Evolutionary conservation across 2,888 invertebrate species (phyloP), one percentile per base, ranked within the genome.

Genomic region (Xanthia togata): DNA sequence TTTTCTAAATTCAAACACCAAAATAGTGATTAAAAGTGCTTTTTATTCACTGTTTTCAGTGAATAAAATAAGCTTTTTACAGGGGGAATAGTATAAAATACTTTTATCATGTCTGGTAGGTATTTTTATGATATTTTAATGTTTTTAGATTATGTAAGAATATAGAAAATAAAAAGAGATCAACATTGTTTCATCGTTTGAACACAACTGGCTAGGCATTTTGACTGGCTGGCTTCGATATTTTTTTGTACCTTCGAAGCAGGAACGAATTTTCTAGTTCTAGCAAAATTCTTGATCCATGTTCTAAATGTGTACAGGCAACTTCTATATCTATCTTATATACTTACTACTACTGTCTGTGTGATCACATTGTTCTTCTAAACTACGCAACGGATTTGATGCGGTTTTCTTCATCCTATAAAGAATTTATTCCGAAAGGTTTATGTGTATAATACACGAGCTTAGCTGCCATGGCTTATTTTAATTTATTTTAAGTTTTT

Each of bases 121-220:
- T 20, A 1, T 50, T 50, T 47, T 47, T 20, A 31, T 47, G 31
- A 60, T 14, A 50, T 50, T 60, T 50, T 17, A 8, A 60, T 23
- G 23, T 9, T 70, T 69, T 38, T 9, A 11, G 20, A 47, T 38
- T 47, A 47, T 1, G 4, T 59, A 47, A 35, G 20, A 14, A 31
- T 8, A 41, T 23, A 20, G 11, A 11, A 31, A 47, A 47, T 8
- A 47, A 70, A 35, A 70, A 55, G 1, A 20, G 8, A 1, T 20
- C 0, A 4, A n/a, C 11, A 47, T 26, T 31, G 4, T 35, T 26
- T n/a, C 12, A 23, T 44, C 26, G 26, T 44, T 70, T 47, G 23
- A n/a, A 53, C 35, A 59, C 5, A 31, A 79, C 20, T 79, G 44
- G 35, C 59, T 26, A 44, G 35, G 53, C n/a, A 6, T 67, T 50